These are phyloP conservation scores for Branchinecta lynchi DNA, from an alignment of 1,140 invertebrate species.

Conservation along the genomic window DNA sequence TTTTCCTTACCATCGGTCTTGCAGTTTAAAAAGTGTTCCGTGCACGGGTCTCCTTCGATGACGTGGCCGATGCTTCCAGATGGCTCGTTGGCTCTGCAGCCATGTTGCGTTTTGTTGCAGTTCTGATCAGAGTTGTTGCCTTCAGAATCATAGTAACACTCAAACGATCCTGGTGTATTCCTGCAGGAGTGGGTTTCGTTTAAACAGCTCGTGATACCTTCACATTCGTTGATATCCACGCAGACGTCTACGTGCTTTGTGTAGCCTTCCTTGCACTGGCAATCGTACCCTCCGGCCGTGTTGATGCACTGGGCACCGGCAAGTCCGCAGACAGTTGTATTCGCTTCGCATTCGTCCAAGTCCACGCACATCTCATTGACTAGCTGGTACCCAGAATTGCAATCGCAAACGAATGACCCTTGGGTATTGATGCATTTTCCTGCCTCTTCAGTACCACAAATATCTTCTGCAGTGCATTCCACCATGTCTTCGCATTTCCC, in stretches of 20 bases:
- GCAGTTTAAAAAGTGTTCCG: too few species aligned
- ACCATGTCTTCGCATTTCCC: slow-evolving; percentile 38
- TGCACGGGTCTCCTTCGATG: too few species aligned
- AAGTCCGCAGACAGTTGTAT: slow-evolving; percentile 29
- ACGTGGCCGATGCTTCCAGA: too few species aligned
- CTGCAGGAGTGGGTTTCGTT: too few species aligned
- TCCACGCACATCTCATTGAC: slow-evolving; percentile 28
- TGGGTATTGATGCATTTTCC: slow-evolving; percentile 26
- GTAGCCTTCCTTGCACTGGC: slow-evolving; percentile 31
- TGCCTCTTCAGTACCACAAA: slow-evolving; percentile 31
- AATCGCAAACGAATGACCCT: slow-evolving; percentile 26
- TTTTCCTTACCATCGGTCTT: too few species aligned
- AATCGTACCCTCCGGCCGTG: slow-evolving; percentile 31
- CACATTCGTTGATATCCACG: too few species aligned
- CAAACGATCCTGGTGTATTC: too few species aligned
- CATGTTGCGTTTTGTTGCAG: too few species aligned
- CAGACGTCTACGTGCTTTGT: neutral
- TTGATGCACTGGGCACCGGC: slow-evolving; percentile 30
- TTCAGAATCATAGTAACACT: too few species aligned
- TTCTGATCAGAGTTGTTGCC: too few species aligned
- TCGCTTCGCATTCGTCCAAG: slow-evolving; percentile 29
- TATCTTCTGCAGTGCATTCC: slow-evolving; percentile 40
- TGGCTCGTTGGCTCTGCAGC: too few species aligned
- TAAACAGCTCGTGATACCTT: too few species aligned
- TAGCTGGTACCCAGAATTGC: slow-evolving; percentile 29